Base-by-base conservation (phyloP, 2,113 vertebrate genomes). In the Dicrurus megarhynchus region DNA sequence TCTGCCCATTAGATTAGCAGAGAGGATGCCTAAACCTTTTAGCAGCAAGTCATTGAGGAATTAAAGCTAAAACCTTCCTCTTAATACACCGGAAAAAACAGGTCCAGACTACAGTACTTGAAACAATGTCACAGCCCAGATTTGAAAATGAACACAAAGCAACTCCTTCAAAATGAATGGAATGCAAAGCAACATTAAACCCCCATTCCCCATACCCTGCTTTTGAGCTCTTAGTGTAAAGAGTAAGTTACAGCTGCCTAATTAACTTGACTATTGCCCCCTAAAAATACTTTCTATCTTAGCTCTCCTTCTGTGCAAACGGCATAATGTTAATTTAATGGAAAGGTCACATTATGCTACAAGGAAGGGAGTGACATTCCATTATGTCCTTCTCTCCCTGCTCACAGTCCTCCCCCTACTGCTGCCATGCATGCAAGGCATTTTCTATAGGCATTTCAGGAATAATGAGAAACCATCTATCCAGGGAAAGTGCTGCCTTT, bases 281-380 rank as follows among this genome's bases (percentile, higher is more conserved):
- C 80, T 83, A 67, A 92, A 96, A 96, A 92, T 71, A 89, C 23
- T 64, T 67, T 49, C 74, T 91, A 44, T 91, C 84, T 96, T 90
- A 49, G 56, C 55, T 93, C 77, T 92, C 60, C 67, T 92, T 94
- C 73, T 84, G 71, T 90, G 77, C 67, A 91, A 92, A 84, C 55
- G 76, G 68, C 65, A 88, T 42, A 71, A 86, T 16, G 12, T 85
- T 93, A 91, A 91, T 94, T 78, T 93, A 95, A 94, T 44, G 75
- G 79, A 95, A 97, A 96, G 90, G 94, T 94, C 95, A 94, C 61
- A 80, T 89, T 89, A 90, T 65, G 69, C 89, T 61, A 94, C 88
- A 86, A 93, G 86, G 76, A 90, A 96, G 4, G 32, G 16, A 83
- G 87, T 65, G 71, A 93, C 57, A 79, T 94, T 93, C 92, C 59